phyloP scores from a whole-genome alignment of 2,888 invertebrate species.

The Galeruca laticollis region DNA sequence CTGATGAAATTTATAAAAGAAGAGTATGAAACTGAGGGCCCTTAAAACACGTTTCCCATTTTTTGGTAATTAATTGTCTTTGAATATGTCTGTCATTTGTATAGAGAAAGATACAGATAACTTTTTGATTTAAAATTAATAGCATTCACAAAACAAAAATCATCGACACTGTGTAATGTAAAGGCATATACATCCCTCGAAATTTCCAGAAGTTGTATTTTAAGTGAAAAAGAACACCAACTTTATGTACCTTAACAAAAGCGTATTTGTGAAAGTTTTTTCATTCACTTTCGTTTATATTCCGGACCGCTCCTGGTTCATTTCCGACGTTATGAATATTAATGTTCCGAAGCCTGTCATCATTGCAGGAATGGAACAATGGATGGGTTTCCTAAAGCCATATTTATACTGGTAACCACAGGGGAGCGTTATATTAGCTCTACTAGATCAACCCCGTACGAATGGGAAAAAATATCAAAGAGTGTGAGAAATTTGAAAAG shows the following conservation, averaged over 20 bases:
- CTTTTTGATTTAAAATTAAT: too few relatives aligned
- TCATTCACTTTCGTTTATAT: not conserved
- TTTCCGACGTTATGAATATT: constrained; percentile 56
- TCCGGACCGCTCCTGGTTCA: constrained; percentile 24
- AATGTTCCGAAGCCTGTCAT: constrained; percentile 55
- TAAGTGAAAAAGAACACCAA: not conserved
- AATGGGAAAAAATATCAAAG: constrained; percentile 9
- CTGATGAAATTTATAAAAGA: too few relatives aligned
- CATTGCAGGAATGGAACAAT: constrained; percentile 55
- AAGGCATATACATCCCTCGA: too few relatives aligned
- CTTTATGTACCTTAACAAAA: not conserved
- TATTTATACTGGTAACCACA: constrained; percentile 54
- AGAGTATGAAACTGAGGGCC: too few relatives aligned
- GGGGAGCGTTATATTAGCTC: constrained; percentile 54
- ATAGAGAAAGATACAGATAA: too few relatives aligned
- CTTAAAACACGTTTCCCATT: too few relatives aligned
- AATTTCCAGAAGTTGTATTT: not conserved
- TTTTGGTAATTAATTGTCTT: too few relatives aligned
- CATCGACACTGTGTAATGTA: too few relatives aligned
- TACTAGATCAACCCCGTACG: constrained; percentile 25
- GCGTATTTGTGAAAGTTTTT: not conserved
- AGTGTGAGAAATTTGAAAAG: not conserved
- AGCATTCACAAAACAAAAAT: too few relatives aligned
- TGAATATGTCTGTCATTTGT: too few relatives aligned
- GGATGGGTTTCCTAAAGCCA: constrained; percentile 54